These are phyloP conservation scores for Melanitta fusca DNA, from an alignment of 2,797 vertebrate species.

Conservation along the genomic window DNA sequence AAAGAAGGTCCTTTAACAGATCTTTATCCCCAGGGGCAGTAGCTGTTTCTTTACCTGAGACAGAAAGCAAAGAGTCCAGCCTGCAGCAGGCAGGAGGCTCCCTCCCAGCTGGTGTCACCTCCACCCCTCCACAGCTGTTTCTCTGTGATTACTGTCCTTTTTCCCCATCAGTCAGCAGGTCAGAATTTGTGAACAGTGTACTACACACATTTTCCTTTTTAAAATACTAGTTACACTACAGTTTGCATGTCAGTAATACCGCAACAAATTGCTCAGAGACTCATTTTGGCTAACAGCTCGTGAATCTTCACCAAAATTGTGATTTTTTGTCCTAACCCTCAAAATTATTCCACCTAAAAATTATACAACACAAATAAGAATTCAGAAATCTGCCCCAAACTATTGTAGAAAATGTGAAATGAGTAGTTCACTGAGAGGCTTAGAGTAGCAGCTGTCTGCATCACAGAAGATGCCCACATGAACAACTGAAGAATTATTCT, in stretches of 20 bases:
- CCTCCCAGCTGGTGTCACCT: neutral
- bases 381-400: neutral
- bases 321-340: neutral
- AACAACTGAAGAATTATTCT: neutral
- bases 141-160: neutral
- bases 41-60: neutral
- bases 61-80: neutral
- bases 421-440: neutral
- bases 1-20: neutral
- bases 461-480: neutral
- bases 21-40: neutral
- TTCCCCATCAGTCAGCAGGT: neutral
- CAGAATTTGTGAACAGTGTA: neutral
- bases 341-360: neutral
- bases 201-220: neutral
- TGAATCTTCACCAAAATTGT: neutral
- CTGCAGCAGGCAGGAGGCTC: neutral
- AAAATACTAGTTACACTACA: neutral
- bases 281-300: neutral
- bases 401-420: neutral
- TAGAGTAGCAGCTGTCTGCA: neutral
- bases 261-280: neutral
- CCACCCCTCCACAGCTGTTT: neutral
- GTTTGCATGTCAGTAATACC: neutral
- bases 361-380: neutral